phyloP scores from a whole-genome alignment of 2,888 invertebrate species.

The Tachystola acroxantha region DNA sequence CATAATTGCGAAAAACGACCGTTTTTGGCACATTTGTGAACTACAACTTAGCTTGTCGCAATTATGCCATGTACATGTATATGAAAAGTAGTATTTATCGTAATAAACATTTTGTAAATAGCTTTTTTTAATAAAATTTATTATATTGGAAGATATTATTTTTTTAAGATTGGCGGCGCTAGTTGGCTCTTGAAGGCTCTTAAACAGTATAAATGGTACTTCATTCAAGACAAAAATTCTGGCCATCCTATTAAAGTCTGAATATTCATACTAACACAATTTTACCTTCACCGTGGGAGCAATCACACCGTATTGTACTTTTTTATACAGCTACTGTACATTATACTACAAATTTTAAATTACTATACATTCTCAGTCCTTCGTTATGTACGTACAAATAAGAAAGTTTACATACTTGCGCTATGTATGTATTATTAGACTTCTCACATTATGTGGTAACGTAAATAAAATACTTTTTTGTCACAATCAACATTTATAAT shows the following conservation, averaged over 20 bases:
- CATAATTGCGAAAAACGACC: too few species aligned
- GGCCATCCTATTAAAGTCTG: slow-evolving; percentile 15
- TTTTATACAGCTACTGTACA: slow-evolving; percentile 55
- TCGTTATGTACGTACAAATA: slow-evolving; percentile 18
- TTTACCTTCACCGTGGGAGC: slow-evolving; percentile 31
- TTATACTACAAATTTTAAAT: slow-evolving; percentile 53
- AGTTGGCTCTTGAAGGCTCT: too few species aligned
- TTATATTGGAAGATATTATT: too few species aligned
- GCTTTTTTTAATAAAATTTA: too few species aligned
- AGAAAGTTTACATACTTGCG: slow-evolving; percentile 7
- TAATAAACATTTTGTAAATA: too few species aligned
- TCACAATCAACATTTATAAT: slow-evolving; percentile 29
- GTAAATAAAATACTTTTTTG: slow-evolving; percentile 35
- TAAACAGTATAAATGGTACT: background rate
- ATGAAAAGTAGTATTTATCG: too few species aligned
- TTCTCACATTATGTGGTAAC: slow-evolving; percentile 13
- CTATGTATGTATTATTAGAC: background rate
- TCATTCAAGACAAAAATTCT: slow-evolving; percentile 1
- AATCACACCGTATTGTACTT: slow-evolving; percentile 56
- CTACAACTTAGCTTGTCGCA: too few species aligned
- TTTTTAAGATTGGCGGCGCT: too few species aligned
- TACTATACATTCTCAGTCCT: slow-evolving; percentile 62
- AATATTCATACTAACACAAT: slow-evolving; percentile 21
- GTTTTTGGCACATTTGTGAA: too few species aligned
- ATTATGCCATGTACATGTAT: too few species aligned